Conservation (phyloP, 2,797 vertebrate genomes). For the Natrix natrix region DNA sequence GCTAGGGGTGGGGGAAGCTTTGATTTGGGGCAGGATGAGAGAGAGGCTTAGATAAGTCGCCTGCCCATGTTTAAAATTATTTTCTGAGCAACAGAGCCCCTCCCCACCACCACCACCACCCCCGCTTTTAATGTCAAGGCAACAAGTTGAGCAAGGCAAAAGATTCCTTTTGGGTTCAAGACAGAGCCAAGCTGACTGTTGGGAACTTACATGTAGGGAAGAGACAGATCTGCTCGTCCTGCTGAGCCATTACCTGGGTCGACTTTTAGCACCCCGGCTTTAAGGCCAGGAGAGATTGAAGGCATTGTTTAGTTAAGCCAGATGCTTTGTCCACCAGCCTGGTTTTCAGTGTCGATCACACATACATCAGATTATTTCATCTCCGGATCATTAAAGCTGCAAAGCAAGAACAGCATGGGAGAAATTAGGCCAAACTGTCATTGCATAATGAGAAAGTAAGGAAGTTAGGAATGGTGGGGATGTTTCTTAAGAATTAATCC, state of each 20-base stretch:
- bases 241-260: slow-evolving; percentile 13
- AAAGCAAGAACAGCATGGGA: background rate
- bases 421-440: background rate
- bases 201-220: background rate
- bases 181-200: background rate
- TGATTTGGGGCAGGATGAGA: slow-evolving; percentile 46
- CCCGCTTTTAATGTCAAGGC: slow-evolving; percentile 31
- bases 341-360: background rate
- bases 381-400: background rate
- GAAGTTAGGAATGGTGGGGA: background rate
- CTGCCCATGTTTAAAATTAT: slow-evolving; percentile 48
- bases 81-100: slow-evolving; percentile 32
- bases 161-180: background rate
- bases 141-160: slow-evolving; percentile 15
- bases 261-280: background rate
- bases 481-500: background rate
- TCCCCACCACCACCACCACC: background rate
- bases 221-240: background rate
- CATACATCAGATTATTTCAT: background rate
- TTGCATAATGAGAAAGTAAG: background rate
- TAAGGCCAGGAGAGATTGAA: slow-evolving; percentile 3
- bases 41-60: slow-evolving; percentile 45
- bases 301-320: background rate
- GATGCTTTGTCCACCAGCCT: background rate
- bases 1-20: slow-evolving; percentile 56